These are phyloP conservation scores for Erannis defoliaria DNA, from an alignment of 2,888 invertebrate species.

Conservation along the genomic window DNA sequence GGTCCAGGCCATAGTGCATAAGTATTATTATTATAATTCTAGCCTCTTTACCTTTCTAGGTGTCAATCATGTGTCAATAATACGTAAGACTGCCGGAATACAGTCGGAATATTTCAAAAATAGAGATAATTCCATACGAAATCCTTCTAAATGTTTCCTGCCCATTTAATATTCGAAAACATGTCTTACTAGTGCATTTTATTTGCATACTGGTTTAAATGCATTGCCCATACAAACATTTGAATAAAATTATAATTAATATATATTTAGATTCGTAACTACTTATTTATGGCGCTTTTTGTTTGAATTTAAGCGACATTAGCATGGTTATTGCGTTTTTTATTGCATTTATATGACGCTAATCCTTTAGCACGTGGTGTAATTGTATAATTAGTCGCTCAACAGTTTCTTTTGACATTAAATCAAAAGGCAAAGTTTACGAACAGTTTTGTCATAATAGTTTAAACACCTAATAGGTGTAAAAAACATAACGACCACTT, in stretches of 20 bases:
- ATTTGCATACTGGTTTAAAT: slow-evolving; percentile 21
- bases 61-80: no score
- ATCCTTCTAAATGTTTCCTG: slow-evolving; percentile 12
- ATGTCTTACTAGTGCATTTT: slow-evolving; percentile 14
- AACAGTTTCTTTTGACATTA: slow-evolving; percentile 6
- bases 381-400: slow-evolving; percentile 2
- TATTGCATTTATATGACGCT: slow-evolving; percentile 47
- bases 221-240: slow-evolving; percentile 16
- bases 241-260: slow-evolving; percentile 10
- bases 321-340: slow-evolving; percentile 33
- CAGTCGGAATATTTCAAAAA: neutral
- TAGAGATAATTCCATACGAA: neutral
- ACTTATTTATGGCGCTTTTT: slow-evolving; percentile 8
- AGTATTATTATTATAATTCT: no score
- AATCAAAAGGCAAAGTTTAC: slow-evolving; percentile 13
- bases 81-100: no score
- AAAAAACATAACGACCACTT: neutral
- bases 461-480: neutral
- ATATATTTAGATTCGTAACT: slow-evolving; percentile 5
- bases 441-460: neutral
- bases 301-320: slow-evolving; percentile 42
- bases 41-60: neutral
- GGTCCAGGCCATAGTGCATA: no score
- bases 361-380: slow-evolving; percentile 36
- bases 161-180: slow-evolving; percentile 12